Conservation (phyloP, 2,113 vertebrate genomes). For the Sebastes fasciatus region DNA sequence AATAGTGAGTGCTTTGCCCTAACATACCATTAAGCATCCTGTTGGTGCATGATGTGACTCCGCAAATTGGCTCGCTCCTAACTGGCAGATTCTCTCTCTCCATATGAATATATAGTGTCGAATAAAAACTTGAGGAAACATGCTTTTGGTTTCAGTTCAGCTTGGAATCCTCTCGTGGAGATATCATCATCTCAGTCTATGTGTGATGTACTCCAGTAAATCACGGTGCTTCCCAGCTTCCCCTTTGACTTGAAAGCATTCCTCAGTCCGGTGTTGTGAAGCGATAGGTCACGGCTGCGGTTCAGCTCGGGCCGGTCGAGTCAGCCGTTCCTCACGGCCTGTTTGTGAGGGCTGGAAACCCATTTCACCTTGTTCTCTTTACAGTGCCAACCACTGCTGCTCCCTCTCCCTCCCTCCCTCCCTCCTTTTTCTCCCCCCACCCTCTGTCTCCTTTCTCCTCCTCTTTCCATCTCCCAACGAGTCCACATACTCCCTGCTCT, state of each 20-base stretch:
- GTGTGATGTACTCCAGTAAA: slow-evolving; percentile 26
- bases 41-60: neutral
- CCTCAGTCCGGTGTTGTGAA: slow-evolving; percentile 39
- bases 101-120: neutral
- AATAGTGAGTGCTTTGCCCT: neutral
- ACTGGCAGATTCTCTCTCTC: neutral
- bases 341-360: slow-evolving; percentile 55
- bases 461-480: slow-evolving; percentile 74
- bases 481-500: slow-evolving; percentile 66
- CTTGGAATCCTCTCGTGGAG: slow-evolving; percentile 1
- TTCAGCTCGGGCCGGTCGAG: slow-evolving; percentile 23
- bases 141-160: slow-evolving; percentile 30
- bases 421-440: neutral
- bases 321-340: slow-evolving; percentile 35
- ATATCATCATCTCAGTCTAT: slow-evolving; percentile 26
- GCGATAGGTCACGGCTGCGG: slow-evolving; percentile 29
- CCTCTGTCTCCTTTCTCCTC: slow-evolving; percentile 62
- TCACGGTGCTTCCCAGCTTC: slow-evolving; percentile 12
- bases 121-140: slow-evolving; percentile 19
- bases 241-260: slow-evolving; percentile 58
- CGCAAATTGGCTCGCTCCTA: neutral
- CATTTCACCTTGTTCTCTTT: slow-evolving; percentile 62
- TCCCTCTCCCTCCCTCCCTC: slow-evolving; percentile 23
- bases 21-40: neutral
- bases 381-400: slow-evolving; percentile 56